Evolutionary conservation across 1,140 invertebrate genomes (phyloP).

Genomic region (Drosophila simulans): DNA sequence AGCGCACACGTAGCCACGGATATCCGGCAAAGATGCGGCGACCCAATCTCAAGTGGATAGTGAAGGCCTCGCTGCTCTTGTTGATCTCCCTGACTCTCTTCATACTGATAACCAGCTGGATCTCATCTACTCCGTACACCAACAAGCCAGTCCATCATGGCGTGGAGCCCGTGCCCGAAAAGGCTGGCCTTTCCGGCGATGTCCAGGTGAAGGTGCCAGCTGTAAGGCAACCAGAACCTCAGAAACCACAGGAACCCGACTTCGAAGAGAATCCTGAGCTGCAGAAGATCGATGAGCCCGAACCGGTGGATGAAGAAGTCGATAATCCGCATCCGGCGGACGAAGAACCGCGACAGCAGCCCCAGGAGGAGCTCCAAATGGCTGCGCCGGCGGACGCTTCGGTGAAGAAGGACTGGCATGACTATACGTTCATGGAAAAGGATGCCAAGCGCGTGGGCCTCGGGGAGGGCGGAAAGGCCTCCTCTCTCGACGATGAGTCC

Average conservation of each 20-base stretch:
- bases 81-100: slow-evolving; percentile 66
- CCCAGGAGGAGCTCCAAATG: slow-evolving; percentile 31
- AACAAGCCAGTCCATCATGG: slow-evolving; percentile 68
- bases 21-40: slow-evolving; percentile 64
- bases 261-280: background rate
- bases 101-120: slow-evolving; percentile 73
- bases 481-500: slow-evolving; percentile 88
- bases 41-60: slow-evolving; percentile 79
- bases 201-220: background rate
- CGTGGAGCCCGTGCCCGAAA: slow-evolving; percentile 36
- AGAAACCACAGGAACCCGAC: background rate
- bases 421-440: slow-evolving; percentile 89
- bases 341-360: background rate
- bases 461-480: slow-evolving; percentile 90
- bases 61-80: slow-evolving; percentile 64
- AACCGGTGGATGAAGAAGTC: background rate
- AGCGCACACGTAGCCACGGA: slow-evolving; percentile 61
- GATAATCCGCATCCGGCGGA: background rate
- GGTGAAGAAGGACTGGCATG: slow-evolving; percentile 91
- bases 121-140: slow-evolving; percentile 73
- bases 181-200: background rate
- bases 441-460: slow-evolving; percentile 89
- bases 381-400: slow-evolving; percentile 85
- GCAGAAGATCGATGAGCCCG: slow-evolving; percentile 23
- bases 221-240: background rate